These are phyloP conservation scores for Meda fulgida DNA, from an alignment of 2,797 vertebrate genomes.

Conservation along the genomic window DNA sequence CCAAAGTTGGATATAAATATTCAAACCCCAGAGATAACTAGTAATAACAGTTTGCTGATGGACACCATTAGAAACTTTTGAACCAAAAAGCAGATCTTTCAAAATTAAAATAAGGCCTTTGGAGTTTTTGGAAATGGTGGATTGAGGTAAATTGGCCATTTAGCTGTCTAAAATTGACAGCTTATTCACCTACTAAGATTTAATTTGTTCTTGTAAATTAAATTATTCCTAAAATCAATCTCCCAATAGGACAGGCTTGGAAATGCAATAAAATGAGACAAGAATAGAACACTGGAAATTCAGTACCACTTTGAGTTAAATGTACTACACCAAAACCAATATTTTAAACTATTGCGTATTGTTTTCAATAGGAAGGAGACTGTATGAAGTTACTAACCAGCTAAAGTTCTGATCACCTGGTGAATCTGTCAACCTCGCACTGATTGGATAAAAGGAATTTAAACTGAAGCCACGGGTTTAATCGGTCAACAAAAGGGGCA, in stretches of 20 bases:
- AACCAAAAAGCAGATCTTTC: not conserved
- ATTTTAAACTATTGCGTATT: not conserved
- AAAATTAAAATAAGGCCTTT: conserved; percentile 11
- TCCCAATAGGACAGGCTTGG: not conserved
- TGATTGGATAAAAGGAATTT: not conserved
- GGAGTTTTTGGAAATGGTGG: not conserved
- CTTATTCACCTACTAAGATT: not conserved
- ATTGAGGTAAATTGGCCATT: not conserved
- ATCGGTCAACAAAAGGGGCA: not conserved
- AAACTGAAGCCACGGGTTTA: conserved; percentile 19
- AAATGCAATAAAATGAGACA: not conserved
- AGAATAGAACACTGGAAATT: too few species aligned
- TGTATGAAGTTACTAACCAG: not conserved
- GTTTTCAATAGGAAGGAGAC: not conserved
- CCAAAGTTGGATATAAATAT: conserved; percentile 2
- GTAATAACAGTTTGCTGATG: not conserved
- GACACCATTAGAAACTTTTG: not conserved
- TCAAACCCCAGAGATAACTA: not conserved
- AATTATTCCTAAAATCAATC: not conserved
- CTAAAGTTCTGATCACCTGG: not conserved
- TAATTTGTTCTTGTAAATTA: not conserved
- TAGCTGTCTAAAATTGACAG: not conserved
- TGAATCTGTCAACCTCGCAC: not conserved
- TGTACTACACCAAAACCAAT: conserved; percentile 14
- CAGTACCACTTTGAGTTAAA: not conserved